Base-by-base conservation (phyloP, 1,140 invertebrate species). In the Musca vetustissima region DNA sequence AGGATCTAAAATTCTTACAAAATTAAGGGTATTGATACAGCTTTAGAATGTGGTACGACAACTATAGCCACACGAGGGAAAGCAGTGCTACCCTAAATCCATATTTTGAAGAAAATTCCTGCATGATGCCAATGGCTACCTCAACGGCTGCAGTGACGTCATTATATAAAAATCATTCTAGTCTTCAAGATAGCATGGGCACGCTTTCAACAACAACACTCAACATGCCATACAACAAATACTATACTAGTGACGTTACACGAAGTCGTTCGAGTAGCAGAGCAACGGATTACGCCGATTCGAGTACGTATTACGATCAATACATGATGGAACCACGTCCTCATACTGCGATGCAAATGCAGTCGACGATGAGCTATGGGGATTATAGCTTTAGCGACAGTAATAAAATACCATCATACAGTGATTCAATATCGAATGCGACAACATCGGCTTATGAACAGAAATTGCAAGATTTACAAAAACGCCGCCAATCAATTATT, bases 361-460 rank as follows among this genome's bases (percentile, higher is more conserved):
- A 47, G 73, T 17, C 57, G 13, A 61, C 80, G 28, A 57, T 78
- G 24, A 73, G 79, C 47, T 89, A 91, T 76, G 89, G 87, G 72
- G 90, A 90, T 81, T 89, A 89, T 81, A 86, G 87, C 73, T 91
- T 91, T 69, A 89, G 87, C 82, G 71, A 73, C 59, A 43, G 57
- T 17, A 75, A 79, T 53, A 80, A 73, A 57, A 68, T 77, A 25
- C 78, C 78, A 15, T 70, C 78, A 2, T 77, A 74, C 47, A 77
- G 76, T 52, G 78, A 80, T 22, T 75, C 75, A 8, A 70, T 76
- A 15, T 70, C 36, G 32, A 28, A 32, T 64, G 24, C 32, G 4
- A 22, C 22, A 32, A 32, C 32, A 32, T 19, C n/a, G 22, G 28
- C 50, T 19, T 53, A 48, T n/a, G 78, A 79, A 50, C 74, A 75